Evolutionary conservation across 2,888 invertebrate species (phyloP).

Genomic region (Dryobota labecula): DNA sequence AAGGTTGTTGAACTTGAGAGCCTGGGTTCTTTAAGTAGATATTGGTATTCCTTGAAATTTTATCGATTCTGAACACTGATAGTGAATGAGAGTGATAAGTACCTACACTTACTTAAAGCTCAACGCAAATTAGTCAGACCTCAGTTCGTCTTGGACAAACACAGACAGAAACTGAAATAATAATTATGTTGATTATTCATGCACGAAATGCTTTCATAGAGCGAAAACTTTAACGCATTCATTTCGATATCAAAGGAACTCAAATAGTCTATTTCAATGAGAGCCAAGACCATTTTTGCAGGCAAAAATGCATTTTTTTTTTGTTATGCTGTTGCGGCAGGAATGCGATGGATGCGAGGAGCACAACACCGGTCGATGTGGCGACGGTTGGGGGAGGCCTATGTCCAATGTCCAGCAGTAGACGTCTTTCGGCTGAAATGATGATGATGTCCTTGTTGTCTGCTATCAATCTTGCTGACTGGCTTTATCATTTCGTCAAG

Average conservation of each 20-base stretch:
- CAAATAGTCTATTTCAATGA: background rate
- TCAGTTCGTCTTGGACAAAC: conserved; percentile 13
- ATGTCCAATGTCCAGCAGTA: too few species aligned
- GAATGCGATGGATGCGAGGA: too few species aligned
- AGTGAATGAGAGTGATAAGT: conserved; percentile 1
- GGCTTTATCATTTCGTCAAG: background rate
- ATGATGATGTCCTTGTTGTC: too few species aligned
- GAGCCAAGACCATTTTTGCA: background rate
- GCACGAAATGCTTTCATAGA: background rate
- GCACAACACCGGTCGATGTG: too few species aligned
- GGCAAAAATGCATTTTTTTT: too few species aligned
- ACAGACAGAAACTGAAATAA: conserved; percentile 25
- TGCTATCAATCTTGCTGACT: background rate
- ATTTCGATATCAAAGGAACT: background rate
- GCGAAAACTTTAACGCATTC: background rate
- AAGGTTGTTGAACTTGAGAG: conserved; percentile 17
- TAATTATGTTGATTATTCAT: background rate
- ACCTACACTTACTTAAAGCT: conserved; percentile 2
- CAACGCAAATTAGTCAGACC: conserved; percentile 15
- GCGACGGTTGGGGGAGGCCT: too few species aligned
- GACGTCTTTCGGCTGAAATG: too few species aligned
- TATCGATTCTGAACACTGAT: conserved; percentile 6
- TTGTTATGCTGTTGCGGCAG: too few species aligned
- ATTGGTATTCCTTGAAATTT: conserved; percentile 14
- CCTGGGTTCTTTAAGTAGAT: background rate